Conservation (phyloP, 2,113 vertebrate genomes). For the Urocitellus parryii region DNA sequence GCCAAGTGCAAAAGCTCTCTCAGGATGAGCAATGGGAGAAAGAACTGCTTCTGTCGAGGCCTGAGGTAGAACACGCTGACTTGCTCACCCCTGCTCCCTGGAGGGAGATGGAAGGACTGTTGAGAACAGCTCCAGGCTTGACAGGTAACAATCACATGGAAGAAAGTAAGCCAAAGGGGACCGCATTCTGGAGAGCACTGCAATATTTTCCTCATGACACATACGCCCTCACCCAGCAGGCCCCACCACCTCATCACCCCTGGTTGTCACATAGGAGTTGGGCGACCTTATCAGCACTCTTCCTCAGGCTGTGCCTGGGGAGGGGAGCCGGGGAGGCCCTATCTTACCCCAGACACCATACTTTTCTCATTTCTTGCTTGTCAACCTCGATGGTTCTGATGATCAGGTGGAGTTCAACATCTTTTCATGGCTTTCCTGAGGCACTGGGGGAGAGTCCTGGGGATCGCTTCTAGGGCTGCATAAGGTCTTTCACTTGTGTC, state of each 20-base stretch:
- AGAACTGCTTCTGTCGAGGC: fast-evolving
- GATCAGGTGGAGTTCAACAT: neutral
- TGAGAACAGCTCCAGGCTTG: too few relatives aligned
- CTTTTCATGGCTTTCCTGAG: neutral
- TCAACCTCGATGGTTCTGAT: neutral
- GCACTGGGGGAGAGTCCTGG: neutral
- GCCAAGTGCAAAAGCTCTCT: neutral
- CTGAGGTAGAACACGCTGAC: neutral
- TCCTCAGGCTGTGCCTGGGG: neutral
- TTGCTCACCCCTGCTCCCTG: neutral
- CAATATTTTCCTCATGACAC: neutral
- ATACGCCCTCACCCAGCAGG: neutral
- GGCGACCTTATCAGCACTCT: neutral
- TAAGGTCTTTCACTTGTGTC: neutral
- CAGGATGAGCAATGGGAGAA: neutral
- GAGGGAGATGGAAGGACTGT: neutral
- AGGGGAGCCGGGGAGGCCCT: neutral
- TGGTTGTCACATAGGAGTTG: neutral
- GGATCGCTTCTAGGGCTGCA: neutral
- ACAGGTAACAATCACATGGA: neutral
- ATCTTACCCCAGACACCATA: neutral
- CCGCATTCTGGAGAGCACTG: neutral
- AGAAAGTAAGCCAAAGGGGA: neutral
- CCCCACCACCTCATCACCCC: neutral
- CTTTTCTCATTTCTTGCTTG: neutral